These are phyloP conservation scores for Picathartes gymnocephalus DNA, from an alignment of 2,113 vertebrate genomes.

Conservation along the genomic window DNA sequence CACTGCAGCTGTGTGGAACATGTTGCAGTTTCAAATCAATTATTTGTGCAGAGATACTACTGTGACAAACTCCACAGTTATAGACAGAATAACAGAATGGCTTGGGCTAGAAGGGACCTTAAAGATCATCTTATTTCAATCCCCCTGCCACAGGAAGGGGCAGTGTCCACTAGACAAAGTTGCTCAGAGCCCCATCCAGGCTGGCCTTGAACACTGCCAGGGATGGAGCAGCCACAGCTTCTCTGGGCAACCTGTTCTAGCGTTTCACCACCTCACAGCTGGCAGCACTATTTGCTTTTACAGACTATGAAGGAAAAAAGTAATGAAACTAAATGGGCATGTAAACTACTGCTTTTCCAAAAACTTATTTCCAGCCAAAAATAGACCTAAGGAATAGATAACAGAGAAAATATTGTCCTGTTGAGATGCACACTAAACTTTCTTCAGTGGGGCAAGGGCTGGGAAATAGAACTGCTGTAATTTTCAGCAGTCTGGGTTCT, in stretches of 20 bases:
- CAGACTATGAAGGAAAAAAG: not conserved
- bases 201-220: not conserved
- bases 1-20: not conserved
- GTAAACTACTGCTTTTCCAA: not conserved
- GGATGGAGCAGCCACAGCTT: not conserved
- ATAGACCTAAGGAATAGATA: not conserved
- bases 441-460: not conserved
- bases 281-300: not conserved
- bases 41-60: not conserved
- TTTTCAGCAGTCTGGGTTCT: not conserved
- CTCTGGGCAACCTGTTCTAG: not conserved
- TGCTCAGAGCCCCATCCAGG: not conserved
- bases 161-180: not conserved
- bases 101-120: not conserved
- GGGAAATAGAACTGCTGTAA: not conserved
- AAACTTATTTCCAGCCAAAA: not conserved
- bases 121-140: not conserved
- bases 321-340: not conserved
- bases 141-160: not conserved
- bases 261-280: not conserved
- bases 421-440: not conserved
- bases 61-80: not conserved
- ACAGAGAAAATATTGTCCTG: not conserved
- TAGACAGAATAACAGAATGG: not conserved
- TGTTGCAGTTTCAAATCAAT: not conserved